phyloP scores from a whole-genome alignment of 2,888 invertebrate genomes.

The Philhelius pedissequus region DNA sequence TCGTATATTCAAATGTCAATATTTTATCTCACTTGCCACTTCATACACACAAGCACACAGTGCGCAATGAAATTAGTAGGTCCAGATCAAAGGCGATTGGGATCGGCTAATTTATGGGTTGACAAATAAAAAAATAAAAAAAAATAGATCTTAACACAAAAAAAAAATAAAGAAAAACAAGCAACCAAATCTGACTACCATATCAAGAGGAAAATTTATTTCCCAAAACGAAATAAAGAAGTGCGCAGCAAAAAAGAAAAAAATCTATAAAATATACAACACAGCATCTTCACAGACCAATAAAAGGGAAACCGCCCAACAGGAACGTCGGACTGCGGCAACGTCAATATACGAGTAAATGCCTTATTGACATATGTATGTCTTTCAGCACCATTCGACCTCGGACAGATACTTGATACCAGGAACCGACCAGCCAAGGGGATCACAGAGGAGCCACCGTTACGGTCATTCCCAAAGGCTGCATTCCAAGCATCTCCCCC shows the following conservation, averaged over 20 bases:
- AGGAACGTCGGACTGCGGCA: constrained; percentile 33
- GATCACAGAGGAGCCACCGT: constrained; percentile 31
- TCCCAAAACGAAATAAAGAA: constrained; percentile 65
- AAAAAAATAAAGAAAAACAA: constrained; percentile 63
- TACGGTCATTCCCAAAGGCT: constrained; percentile 55
- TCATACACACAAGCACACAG: constrained; percentile 50
- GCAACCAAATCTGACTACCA: constrained; percentile 68
- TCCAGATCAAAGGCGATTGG: constrained; percentile 67
- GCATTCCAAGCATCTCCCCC: constrained; percentile 20
- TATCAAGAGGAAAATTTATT: constrained; percentile 66
- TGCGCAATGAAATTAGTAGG: constrained; percentile 66
- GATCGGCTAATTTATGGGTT: constrained; percentile 65
- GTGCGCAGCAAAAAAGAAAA: constrained; percentile 22
- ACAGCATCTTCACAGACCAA: constrained; percentile 24
- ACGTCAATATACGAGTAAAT: constrained; percentile 66
- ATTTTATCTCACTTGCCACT: constrained; percentile 65
- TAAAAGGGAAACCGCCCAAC: constrained; percentile 65
- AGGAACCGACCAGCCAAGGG: neutral
- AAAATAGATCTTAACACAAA: constrained; percentile 60
- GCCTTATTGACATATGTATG: constrained; percentile 65
- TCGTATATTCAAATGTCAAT: constrained; percentile 57
- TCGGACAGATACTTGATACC: neutral
- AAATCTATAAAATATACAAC: constrained; percentile 51
- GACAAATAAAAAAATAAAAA: constrained; percentile 56
- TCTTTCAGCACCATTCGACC: constrained; percentile 28